phyloP scores from a whole-genome alignment of 2,797 vertebrate species.

The Alfaro cultratus region DNA sequence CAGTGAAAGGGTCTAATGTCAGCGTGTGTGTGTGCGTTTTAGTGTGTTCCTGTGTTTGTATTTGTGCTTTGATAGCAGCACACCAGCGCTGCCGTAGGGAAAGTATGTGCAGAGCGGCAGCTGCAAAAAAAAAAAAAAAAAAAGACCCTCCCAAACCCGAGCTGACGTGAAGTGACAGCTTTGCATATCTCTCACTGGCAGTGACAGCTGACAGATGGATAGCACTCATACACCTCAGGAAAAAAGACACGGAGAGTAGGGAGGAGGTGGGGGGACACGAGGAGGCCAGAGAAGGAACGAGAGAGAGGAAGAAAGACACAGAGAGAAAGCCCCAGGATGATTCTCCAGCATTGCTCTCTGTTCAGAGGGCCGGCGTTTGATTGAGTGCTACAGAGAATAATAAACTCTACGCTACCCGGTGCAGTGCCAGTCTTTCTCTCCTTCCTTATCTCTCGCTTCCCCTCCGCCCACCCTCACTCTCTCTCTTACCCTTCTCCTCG shows the following conservation, averaged over 20 bases:
- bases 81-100: slow-evolving; percentile 85
- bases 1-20: background rate
- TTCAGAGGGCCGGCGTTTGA: slow-evolving; percentile 92
- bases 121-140: slow-evolving; percentile 83
- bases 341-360: slow-evolving; percentile 91
- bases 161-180: slow-evolving; percentile 95
- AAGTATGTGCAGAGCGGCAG: slow-evolving; percentile 86
- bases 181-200: slow-evolving; percentile 93
- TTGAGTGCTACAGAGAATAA: slow-evolving; percentile 94
- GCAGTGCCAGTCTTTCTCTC: slow-evolving; percentile 81
- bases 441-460: slow-evolving; percentile 69
- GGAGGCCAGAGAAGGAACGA: slow-evolving; percentile 35
- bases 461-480: slow-evolving; percentile 47
- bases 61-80: slow-evolving; percentile 60
- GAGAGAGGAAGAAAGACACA: slow-evolving; percentile 46
- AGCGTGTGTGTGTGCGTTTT: slow-evolving; percentile 22
- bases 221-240: slow-evolving; percentile 93
- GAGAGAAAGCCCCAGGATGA: slow-evolving; percentile 89
- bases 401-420: slow-evolving; percentile 86
- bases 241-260: slow-evolving; percentile 63
- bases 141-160: slow-evolving; percentile 86
- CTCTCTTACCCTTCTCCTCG: slow-evolving; percentile 69
- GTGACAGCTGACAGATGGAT: slow-evolving; percentile 99
- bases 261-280: slow-evolving; percentile 13
- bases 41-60: slow-evolving; percentile 15